Evolutionary conservation across 2,797 vertebrate species (phyloP).

Genomic region (Atherinosoma microstoma): DNA sequence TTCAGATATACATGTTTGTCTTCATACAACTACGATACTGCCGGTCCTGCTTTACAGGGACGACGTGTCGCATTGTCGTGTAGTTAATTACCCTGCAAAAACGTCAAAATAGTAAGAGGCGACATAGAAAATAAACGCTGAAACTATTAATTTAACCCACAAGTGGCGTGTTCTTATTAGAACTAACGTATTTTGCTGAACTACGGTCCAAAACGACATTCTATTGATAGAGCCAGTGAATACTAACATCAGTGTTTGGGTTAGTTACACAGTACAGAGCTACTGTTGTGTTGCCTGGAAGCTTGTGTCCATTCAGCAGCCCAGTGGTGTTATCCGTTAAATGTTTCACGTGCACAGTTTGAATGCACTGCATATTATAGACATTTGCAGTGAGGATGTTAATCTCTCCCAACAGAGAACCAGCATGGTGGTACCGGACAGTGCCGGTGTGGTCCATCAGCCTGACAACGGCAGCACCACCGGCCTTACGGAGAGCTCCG

Average conservation of each 20-base stretch:
- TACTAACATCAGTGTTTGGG: background rate
- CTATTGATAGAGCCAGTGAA: background rate
- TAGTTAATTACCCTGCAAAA: background rate
- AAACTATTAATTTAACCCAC: background rate
- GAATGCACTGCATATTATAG: background rate
- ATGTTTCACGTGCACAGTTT: background rate
- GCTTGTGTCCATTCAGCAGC: background rate
- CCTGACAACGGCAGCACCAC: conserved; percentile 75
- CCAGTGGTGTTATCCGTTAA: background rate
- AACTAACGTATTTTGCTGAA: background rate
- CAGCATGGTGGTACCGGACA: conserved; percentile 92
- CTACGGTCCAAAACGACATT: background rate
- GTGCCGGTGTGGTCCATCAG: conserved; percentile 77
- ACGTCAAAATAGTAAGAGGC: background rate
- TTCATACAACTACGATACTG: rapidly evolving
- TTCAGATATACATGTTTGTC: rapidly evolving
- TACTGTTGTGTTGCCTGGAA: background rate
- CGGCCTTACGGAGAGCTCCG: conserved; percentile 72
- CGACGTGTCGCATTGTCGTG: background rate
- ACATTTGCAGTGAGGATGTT: background rate
- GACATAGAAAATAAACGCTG: conserved; percentile 15
- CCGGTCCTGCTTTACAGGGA: background rate
- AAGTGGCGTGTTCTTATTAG: background rate
- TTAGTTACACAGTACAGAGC: background rate
- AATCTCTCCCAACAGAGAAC: conserved; percentile 42